Conservation (phyloP, 2,797 vertebrate genomes). For the Lates japonicus region DNA sequence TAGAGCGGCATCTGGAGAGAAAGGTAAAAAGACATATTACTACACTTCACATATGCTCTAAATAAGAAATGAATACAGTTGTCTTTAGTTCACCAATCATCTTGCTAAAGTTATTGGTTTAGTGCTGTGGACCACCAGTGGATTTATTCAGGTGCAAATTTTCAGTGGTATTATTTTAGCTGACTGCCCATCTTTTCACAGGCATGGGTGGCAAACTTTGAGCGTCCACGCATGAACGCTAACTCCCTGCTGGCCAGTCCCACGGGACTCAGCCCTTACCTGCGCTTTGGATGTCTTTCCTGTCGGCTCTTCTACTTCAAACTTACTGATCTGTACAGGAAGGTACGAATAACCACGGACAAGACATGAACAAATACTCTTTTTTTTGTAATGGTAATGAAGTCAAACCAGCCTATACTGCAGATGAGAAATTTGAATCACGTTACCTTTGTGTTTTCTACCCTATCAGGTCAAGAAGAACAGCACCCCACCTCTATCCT, state of each 20-base stretch:
- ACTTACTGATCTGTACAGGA: conserved; percentile 95
- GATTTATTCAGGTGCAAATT: neutral
- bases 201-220: conserved; percentile 97
- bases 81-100: neutral
- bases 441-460: neutral
- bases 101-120: neutral
- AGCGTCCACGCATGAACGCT: conserved; percentile 94
- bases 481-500: conserved; percentile 91
- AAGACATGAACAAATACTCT: neutral
- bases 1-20: conserved; percentile 95
- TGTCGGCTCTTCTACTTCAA: conserved; percentile 97
- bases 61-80: neutral
- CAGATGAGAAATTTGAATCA: neutral
- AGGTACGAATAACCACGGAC: conserved; percentile 83
- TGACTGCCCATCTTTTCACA: conserved; percentile 65
- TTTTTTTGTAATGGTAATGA: neutral
- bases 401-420: neutral
- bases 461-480: conserved; percentile 92
- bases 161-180: neutral
- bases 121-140: neutral
- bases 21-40: conserved; percentile 84
- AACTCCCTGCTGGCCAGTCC: conserved; percentile 95
- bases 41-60: neutral
- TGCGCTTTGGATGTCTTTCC: conserved; percentile 96
- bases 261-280: conserved; percentile 95